These are phyloP conservation scores for Camponotus vicinus DNA, from an alignment of 1,140 invertebrate species.

Conservation along the genomic window DNA sequence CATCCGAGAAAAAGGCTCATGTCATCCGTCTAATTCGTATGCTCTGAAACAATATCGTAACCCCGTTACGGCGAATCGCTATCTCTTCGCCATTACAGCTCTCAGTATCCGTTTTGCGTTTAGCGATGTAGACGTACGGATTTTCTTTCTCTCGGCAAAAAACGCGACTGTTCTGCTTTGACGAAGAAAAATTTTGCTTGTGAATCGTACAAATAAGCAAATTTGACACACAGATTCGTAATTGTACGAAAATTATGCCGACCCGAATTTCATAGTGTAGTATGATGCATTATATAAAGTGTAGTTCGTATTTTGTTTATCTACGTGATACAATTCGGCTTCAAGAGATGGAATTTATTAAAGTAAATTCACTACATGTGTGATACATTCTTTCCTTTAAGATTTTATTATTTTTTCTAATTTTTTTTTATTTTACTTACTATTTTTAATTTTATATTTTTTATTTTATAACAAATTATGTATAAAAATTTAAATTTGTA, in stretches of 20 bases:
- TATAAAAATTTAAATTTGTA: too few species aligned
- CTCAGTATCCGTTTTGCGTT: slow-evolving; percentile 42
- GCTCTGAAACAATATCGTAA: slow-evolving; percentile 34
- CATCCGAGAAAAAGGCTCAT: slow-evolving; percentile 34
- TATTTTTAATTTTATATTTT: too few species aligned
- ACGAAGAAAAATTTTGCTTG: neutral
- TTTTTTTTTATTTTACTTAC: too few species aligned
- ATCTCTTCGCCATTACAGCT: slow-evolving; percentile 42
- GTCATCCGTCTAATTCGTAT: slow-evolving; percentile 30
- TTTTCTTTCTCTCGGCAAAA: slow-evolving; percentile 15
- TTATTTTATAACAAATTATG: too few species aligned
- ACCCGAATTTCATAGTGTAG: neutral
- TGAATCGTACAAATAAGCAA: neutral
- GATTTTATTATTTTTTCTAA: neutral
- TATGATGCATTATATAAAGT: neutral
- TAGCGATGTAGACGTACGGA: slow-evolving; percentile 11
- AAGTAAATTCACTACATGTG: neutral
- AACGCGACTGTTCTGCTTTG: neutral
- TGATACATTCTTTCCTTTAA: neutral
- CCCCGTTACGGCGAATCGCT: slow-evolving; percentile 41
- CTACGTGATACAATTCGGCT: neutral
- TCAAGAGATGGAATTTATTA: neutral
- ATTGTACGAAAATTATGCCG: neutral
- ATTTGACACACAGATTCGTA: neutral
- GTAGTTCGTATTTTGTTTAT: neutral